phyloP scores from a whole-genome alignment of 1,140 invertebrate genomes.

The Brachionus rotundiformis region DNA sequence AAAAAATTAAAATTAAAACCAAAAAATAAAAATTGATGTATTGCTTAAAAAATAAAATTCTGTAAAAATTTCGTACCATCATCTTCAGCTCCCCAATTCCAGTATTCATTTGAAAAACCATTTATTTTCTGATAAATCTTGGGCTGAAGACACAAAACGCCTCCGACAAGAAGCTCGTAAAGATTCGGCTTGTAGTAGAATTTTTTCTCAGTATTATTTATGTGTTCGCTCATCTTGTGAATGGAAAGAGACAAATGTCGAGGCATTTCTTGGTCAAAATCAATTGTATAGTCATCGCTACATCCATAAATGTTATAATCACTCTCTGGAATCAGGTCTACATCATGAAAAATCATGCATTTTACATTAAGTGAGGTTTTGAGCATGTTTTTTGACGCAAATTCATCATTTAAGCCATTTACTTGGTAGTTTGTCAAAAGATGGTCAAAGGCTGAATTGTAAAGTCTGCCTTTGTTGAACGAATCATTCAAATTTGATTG shows the following conservation, averaged over 20 bases:
- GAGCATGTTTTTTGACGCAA: neutral
- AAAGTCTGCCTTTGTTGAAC: constrained; percentile 48
- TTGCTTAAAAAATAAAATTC: neutral
- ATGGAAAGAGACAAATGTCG: constrained; percentile 67
- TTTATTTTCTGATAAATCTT: constrained; percentile 75
- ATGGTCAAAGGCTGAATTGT: constrained; percentile 42
- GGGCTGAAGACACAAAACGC: constrained; percentile 68
- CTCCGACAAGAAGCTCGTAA: constrained; percentile 81
- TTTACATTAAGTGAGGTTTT: constrained; percentile 52
- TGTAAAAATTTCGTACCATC: constrained; percentile 54
- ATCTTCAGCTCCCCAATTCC: constrained; percentile 72
- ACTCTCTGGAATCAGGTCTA: constrained; percentile 86
- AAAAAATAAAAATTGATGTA: too few relatives aligned
- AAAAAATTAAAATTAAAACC: neutral
- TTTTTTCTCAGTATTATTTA: neutral
- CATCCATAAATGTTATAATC: constrained; percentile 86
- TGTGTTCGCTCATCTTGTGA: neutral
- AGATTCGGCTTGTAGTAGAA: constrained; percentile 67
- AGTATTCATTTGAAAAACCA: constrained; percentile 86
- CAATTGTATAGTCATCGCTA: constrained; percentile 66
- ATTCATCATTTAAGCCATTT: constrained; percentile 1
- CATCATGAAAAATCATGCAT: constrained; percentile 89
- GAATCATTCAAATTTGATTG: constrained; percentile 66
- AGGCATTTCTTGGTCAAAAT: constrained; percentile 66
- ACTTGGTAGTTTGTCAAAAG: neutral